Base-by-base conservation (phyloP, 1,140 invertebrate genomes). In the Lysiphlebus fabarum region DNA sequence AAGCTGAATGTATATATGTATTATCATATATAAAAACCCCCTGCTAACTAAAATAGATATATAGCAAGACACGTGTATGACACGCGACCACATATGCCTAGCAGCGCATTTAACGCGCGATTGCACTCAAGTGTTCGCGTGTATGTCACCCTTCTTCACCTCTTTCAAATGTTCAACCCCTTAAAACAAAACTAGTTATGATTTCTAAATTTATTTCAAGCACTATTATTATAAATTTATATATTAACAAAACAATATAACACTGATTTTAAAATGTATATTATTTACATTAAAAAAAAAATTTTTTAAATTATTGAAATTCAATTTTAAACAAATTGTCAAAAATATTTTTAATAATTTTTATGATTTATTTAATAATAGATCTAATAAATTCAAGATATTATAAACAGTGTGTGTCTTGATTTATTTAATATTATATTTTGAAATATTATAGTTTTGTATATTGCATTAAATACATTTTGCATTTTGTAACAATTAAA, bases 21-120 rank as follows among this genome's bases (percentile, higher is more conserved):
- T 26, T n/a, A n/a, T 33, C 47, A 41, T 49, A 26, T 43, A 17
- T 43, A 12, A 12, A 51, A 51, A 51, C 33, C 54, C 60, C 60
- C 59, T 57, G 48, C 8, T 44, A 53, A 26, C 17, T 41, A 58
- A 58, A 58, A 59, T 42, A 37, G 50, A 42, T 43, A 44, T 26
- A 26, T 48, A 59, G 61, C 37, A 51, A 54, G 71, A 67, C 77
- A 79, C 77, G 77, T 74, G 77, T 60, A 55, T 63, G 70, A 67
- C 75, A 77, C 75, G 73, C 74, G 75, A 72, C 70, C 71, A 63
- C 70, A 63, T 70, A 67, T 73, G 70, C 69, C 73, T 69, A 67
- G 59, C 67, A 70, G 70, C 73, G 70, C 73, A 76, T 79, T 79
- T 79, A 78, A 78, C 76, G 77, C 74, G 74, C 76, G 76, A 78